Conservation (phyloP, 1,140 invertebrate species). For the Temnothorax nylanderi region DNA sequence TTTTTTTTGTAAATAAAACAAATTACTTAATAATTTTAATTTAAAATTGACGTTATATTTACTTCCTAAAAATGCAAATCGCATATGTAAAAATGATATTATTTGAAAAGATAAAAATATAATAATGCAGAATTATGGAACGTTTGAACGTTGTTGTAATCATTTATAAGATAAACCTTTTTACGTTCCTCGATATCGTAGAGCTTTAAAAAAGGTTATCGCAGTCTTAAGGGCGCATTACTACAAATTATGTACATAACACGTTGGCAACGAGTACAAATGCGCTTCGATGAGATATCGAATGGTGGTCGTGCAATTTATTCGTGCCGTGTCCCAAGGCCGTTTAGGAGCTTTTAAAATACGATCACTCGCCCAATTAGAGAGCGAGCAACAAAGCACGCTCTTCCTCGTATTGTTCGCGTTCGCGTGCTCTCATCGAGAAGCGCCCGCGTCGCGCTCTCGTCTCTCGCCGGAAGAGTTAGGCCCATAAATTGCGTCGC, state of each 20-base stretch:
- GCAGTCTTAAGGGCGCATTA: neutral
- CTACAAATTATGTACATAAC: slow-evolving; percentile 19
- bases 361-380: slow-evolving; percentile 31
- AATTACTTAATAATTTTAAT: neutral
- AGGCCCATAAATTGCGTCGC: slow-evolving; percentile 40
- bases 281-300: slow-evolving; percentile 10
- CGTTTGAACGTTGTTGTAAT: neutral
- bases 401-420: neutral
- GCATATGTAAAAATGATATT: neutral
- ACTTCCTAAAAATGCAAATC: neutral
- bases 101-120: neutral
- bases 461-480: slow-evolving; percentile 46
- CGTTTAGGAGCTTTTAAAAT: slow-evolving; percentile 36
- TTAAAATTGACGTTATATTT: neutral
- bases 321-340: neutral
- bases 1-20: neutral
- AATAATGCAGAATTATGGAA: neutral
- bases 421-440: slow-evolving; percentile 11
- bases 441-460: slow-evolving; percentile 5
- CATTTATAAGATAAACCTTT: neutral
- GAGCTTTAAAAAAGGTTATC: neutral
- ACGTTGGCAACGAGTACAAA: slow-evolving; percentile 25
- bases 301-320: slow-evolving; percentile 23
- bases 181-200: neutral
- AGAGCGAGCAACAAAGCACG: neutral